Conservation (phyloP, 1,140 invertebrate genomes). For the Lordiphosa clarofinis region DNA sequence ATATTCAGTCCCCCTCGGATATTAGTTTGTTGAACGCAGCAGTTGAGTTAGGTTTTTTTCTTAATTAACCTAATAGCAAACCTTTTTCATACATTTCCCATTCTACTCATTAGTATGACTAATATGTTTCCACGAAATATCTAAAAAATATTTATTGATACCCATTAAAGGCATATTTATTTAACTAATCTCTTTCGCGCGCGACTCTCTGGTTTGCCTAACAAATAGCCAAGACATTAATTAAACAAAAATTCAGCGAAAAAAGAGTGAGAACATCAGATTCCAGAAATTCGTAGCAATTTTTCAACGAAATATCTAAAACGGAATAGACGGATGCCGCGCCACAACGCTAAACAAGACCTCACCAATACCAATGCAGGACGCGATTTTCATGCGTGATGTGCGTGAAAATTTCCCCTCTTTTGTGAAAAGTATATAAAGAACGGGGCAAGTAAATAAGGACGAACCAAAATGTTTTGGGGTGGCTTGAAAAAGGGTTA, state of each 20-base stretch:
- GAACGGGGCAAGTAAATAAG: slow-evolving; percentile 21
- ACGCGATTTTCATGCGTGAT: slow-evolving; percentile 65
- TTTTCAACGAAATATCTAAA: slow-evolving; percentile 46
- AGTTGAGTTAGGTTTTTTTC: not conserved
- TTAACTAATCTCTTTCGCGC: slow-evolving; percentile 1
- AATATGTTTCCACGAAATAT: not conserved
- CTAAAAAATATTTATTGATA: slow-evolving; percentile 8
- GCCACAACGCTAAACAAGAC: slow-evolving; percentile 1
- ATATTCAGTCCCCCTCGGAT: too few species aligned
- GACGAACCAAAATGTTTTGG: slow-evolving; percentile 28
- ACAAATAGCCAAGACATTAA: slow-evolving; percentile 38
- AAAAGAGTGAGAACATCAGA: slow-evolving; percentile 10
- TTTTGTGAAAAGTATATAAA: slow-evolving; percentile 34
- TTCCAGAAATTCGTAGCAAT: slow-evolving; percentile 33
- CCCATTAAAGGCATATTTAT: slow-evolving; percentile 5
- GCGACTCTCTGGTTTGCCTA: not conserved
- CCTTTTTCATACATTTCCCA: too few species aligned
- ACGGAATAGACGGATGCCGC: slow-evolving; percentile 16
- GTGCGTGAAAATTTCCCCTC: slow-evolving; percentile 68
- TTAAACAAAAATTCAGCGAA: slow-evolving; percentile 33
- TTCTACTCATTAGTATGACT: not conserved
- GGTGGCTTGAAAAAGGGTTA: slow-evolving; percentile 66
- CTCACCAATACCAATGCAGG: slow-evolving; percentile 19
- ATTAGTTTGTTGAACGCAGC: too few species aligned
- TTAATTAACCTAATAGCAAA: not conserved